Evolutionary conservation across 2,888 invertebrate species (phyloP).

Genomic region (Acanthococcus lagerstroemiae): DNA sequence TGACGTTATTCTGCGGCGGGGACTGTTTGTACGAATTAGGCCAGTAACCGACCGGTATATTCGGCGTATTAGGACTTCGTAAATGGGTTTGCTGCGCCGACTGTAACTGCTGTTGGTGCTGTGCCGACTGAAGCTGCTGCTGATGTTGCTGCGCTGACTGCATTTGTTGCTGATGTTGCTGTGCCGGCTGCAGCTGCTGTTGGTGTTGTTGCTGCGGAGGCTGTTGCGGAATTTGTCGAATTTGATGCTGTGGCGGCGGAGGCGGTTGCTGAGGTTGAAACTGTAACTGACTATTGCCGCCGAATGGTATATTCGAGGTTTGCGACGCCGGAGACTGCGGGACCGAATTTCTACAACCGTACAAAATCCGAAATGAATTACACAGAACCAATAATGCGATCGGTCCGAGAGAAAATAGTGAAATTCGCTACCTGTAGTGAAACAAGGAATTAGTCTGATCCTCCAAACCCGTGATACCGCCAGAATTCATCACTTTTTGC

Average conservation of each 20-base stretch:
- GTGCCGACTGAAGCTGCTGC: background rate
- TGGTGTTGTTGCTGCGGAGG: no score
- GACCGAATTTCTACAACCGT: constrained; percentile 4
- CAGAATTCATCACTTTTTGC: background rate
- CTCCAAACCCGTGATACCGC: background rate
- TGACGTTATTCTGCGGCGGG: constrained; percentile 17
- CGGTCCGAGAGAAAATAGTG: background rate
- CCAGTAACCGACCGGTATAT: constrained; percentile 7
- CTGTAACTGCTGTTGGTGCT: background rate
- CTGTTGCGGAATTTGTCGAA: constrained; percentile 8
- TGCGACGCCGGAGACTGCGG: constrained; percentile 1
- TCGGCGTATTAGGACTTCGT: constrained; percentile 7
- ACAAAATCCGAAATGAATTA: background rate
- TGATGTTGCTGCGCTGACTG: background rate
- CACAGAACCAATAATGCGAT: background rate
- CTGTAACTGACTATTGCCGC: constrained; percentile 2
- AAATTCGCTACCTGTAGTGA: constrained; percentile 1
- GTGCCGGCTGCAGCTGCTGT: no score
- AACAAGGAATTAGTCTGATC: constrained; percentile 15
- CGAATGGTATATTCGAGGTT: constrained; percentile 5
- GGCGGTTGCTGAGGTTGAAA: constrained; percentile 15
- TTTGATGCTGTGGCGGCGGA: constrained; percentile 3
- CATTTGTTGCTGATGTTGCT: background rate
- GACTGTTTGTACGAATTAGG: constrained; percentile 10
- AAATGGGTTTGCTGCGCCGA: background rate